Evolutionary conservation across 2,888 invertebrate genomes (phyloP).

Genomic region (Mythimna impura): DNA sequence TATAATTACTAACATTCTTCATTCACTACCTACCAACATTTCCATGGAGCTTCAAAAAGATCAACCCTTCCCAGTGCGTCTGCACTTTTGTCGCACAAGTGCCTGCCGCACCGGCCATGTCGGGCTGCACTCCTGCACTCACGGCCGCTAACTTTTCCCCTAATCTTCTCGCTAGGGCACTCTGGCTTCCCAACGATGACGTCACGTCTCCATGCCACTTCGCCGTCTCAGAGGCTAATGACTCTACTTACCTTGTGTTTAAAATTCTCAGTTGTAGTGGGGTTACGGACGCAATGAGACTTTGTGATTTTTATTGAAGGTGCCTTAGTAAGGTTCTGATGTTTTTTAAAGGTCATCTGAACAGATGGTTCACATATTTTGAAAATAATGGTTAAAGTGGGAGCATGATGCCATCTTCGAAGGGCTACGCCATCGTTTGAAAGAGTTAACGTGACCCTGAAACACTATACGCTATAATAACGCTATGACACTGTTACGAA

Average conservation of each 20-base stretch:
- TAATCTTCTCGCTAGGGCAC: conserved; percentile 60
- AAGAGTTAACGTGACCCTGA: too few relatives aligned
- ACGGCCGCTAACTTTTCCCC: conserved; percentile 56
- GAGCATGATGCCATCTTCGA: neutral
- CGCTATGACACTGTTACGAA: neutral
- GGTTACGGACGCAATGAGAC: conserved; percentile 6
- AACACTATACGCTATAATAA: too few relatives aligned
- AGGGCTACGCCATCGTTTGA: too few relatives aligned
- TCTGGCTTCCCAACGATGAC: conserved; percentile 34
- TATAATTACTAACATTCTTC: neutral
- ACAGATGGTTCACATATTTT: neutral
- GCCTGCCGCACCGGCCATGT: neutral
- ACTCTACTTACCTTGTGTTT: conserved; percentile 60
- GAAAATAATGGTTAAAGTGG: neutral
- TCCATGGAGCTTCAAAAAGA: conserved; percentile 18
- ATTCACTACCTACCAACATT: neutral
- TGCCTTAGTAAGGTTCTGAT: conserved; percentile 1
- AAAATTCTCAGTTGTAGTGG: conserved; percentile 36
- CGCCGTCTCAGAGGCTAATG: conserved; percentile 59
- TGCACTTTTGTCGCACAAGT: conserved; percentile 28
- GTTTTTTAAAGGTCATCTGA: neutral
- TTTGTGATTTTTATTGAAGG: conserved; percentile 20
- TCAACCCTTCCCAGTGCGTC: conserved; percentile 18
- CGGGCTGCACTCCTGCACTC: conserved; percentile 32
- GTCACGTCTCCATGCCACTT: conserved; percentile 55